Conservation (phyloP, 2,888 invertebrate species). For the Desoria tigrina region DNA sequence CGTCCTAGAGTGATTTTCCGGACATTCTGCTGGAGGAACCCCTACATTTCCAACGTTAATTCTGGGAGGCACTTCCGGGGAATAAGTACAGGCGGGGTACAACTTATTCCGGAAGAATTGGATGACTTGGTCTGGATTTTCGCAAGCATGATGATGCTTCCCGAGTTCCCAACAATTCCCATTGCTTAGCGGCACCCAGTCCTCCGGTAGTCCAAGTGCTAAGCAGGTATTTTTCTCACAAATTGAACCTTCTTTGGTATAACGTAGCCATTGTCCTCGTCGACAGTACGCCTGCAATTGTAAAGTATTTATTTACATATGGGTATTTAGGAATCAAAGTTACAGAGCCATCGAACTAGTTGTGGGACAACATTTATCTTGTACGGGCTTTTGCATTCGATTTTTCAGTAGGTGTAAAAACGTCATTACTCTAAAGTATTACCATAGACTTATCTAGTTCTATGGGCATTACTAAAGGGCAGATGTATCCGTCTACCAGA, state of each 20-base stretch:
- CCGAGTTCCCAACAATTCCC: constrained; percentile 31
- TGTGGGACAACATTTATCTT: too few species aligned
- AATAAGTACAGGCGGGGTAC: constrained; percentile 2
- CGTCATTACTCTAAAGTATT: too few species aligned
- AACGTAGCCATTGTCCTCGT: too few species aligned
- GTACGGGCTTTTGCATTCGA: too few species aligned
- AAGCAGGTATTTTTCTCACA: constrained; percentile 21
- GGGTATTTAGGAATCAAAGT: too few species aligned
- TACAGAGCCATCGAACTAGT: too few species aligned
- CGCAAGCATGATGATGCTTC: constrained; percentile 17
- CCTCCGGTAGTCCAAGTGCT: not conserved
- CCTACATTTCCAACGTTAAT: constrained; percentile 6
- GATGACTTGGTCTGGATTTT: constrained; percentile 14
- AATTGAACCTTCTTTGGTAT: not conserved
- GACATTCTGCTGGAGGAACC: constrained; percentile 24
- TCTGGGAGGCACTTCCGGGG: constrained; percentile 5
- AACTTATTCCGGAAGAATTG: constrained; percentile 19
- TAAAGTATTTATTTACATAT: too few species aligned
- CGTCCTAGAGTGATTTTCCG: constrained; percentile 13
- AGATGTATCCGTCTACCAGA: too few species aligned
- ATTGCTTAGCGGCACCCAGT: constrained; percentile 24
- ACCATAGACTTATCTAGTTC: too few species aligned
- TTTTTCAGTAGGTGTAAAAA: too few species aligned
- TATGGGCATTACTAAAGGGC: too few species aligned
- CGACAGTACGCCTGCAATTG: too few species aligned